A percentile compares a stretch with the other conserved stretches of the same genome.
Evolutionary conservation across 2,888 invertebrate species (phyloP).

Genomic region (Oxycera nigricornis): DNA sequence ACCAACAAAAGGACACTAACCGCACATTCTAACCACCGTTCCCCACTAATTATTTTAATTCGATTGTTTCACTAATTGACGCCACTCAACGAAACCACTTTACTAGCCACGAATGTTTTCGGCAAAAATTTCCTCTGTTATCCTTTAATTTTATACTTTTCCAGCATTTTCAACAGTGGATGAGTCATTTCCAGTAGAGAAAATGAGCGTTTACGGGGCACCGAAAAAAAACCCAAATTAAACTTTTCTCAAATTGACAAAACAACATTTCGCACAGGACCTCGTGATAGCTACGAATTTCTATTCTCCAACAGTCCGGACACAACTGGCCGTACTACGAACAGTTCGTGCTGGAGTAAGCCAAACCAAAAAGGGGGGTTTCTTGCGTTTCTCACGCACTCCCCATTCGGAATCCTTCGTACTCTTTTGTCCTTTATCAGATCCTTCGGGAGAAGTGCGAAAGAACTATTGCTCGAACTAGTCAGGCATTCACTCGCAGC

Average conservation of each 20-base stretch:
- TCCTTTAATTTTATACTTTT: not conserved
- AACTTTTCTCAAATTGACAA: constrained; percentile 42
- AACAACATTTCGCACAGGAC: constrained; percentile 39
- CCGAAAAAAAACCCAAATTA: constrained; percentile 40
- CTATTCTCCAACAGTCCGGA: constrained; percentile 46
- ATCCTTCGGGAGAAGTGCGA: not conserved
- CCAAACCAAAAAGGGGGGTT: constrained; percentile 2
- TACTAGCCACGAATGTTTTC: not conserved
- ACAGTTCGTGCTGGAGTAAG: constrained; percentile 6
- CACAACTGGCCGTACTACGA: constrained; percentile 45
- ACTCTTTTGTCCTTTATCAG: not conserved
- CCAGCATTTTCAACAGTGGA: too few species aligned
- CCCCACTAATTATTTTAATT: too few species aligned
- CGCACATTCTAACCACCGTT: not conserved
- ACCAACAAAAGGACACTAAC: not conserved
- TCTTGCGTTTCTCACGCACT: not conserved
- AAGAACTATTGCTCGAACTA: not conserved
- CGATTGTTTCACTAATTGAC: too few species aligned
- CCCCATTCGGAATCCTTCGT: not conserved
- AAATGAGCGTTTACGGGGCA: not conserved
- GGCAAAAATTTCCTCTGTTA: not conserved
- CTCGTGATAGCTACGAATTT: constrained; percentile 43
- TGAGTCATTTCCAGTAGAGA: too few species aligned
- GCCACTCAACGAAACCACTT: too few species aligned
- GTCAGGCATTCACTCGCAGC: not conserved